Conservation (phyloP, 2,797 vertebrate species). For the Kryptolebias ocellatus region DNA sequence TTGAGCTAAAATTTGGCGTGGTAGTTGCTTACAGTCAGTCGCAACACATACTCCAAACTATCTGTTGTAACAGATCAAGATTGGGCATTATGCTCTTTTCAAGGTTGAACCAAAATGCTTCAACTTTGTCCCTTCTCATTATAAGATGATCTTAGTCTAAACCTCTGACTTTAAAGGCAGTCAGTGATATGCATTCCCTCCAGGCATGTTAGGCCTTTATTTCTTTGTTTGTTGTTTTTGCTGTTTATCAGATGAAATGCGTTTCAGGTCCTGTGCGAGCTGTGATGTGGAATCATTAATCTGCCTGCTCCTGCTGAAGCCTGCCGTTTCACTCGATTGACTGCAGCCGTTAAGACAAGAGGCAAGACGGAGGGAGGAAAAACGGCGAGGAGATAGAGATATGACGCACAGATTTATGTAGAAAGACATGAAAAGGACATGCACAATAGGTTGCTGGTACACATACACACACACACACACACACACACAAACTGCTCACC, state of each 20-base stretch:
- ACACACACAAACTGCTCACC: conserved; percentile 15
- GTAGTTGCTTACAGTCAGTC: no score
- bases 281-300: conserved; percentile 61
- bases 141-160: no score
- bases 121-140: no score
- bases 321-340: conserved; percentile 61
- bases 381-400: conserved; percentile 5
- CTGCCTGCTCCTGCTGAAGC: conserved; percentile 51
- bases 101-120: no score
- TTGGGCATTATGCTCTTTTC: no score
- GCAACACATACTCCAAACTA: no score
- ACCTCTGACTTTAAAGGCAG: no score
- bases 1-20: no score
- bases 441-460: conserved; percentile 2
- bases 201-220: conserved; percentile 32
- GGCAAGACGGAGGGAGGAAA: conserved; percentile 24
- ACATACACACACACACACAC: not conserved
- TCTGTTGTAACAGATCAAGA: no score
- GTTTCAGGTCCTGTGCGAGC: conserved; percentile 44
- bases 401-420: conserved; percentile 44
- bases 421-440: conserved; percentile 23
- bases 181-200: no score
- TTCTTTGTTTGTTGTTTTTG: conserved; percentile 13
- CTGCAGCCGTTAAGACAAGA: conserved; percentile 43
- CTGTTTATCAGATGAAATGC: conserved; percentile 34